A percentile compares a stretch with the other conserved stretches of the same genome.
Evolutionary conservation across 2,113 vertebrate genomes (phyloP).

Genomic region (Tenebrosternarchus preto): DNA sequence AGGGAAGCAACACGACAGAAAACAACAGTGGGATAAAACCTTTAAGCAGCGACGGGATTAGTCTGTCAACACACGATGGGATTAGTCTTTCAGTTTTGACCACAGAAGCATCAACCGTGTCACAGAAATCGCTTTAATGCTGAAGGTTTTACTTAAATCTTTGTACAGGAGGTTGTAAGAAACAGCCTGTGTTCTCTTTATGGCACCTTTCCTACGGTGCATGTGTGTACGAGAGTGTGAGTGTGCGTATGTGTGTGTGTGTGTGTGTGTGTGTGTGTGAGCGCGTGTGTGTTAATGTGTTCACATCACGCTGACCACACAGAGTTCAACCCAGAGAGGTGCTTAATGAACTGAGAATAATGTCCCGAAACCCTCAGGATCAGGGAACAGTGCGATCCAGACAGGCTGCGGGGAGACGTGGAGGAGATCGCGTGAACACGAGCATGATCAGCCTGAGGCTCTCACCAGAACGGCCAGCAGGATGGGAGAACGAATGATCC

Average conservation of each 20-base stretch:
- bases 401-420: neutral
- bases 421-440: neutral
- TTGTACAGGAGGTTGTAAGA: too few species aligned
- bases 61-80: too few species aligned
- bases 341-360: conserved; percentile 5
- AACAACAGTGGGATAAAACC: too few species aligned
- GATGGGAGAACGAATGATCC: conserved; percentile 91
- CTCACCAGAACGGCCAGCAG: conserved; percentile 92
- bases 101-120: neutral
- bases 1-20: neutral
- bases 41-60: too few species aligned
- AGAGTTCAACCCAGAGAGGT: neutral
- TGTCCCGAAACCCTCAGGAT: neutral
- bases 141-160: too few species aligned
- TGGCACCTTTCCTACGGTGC: neutral
- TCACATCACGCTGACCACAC: too few species aligned
- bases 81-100: neutral
- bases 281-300: too few species aligned
- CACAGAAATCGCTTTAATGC: conserved; percentile 43
- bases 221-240: too few species aligned
- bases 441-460: conserved; percentile 55
- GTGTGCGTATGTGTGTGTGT: too few species aligned
- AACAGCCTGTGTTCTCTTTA: neutral
- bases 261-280: too few species aligned
- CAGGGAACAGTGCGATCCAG: neutral